These are phyloP conservation scores for Chionodraco myersi DNA, from an alignment of 2,113 vertebrate species.

Conservation along the genomic window DNA sequence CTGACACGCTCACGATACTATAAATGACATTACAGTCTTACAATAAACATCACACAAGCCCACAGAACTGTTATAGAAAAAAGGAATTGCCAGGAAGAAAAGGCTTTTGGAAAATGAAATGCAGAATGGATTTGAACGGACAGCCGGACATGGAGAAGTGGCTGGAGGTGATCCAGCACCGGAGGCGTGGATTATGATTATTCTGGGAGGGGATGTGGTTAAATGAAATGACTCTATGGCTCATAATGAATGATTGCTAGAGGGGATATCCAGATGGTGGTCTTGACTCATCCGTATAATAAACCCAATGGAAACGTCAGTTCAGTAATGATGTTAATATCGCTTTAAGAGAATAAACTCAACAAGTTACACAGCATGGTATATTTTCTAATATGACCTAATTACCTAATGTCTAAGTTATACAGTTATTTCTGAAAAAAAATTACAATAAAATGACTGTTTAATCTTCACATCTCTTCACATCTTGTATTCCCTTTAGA, in stretches of 20 bases:
- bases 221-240: conserved; percentile 26
- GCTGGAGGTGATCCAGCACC: conserved; percentile 56
- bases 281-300: conserved; percentile 32
- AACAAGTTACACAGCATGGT: too few relatives aligned
- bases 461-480: too few relatives aligned
- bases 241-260: conserved; percentile 52
- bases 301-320: conserved; percentile 23
- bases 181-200: conserved; percentile 46
- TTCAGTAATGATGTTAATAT: neutral
- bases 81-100: neutral
- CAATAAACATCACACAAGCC: neutral
- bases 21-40: neutral
- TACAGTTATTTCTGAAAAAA: too few relatives aligned
- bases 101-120: neutral
- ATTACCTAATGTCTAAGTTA: too few relatives aligned
- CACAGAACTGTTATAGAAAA: neutral
- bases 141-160: conserved; percentile 29
- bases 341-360: neutral
- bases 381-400: too few relatives aligned
- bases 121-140: conserved; percentile 50
- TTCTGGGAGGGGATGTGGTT: conserved; percentile 13
- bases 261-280: conserved; percentile 42
- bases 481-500: too few relatives aligned
- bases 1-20: neutral
- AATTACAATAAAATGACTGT: too few relatives aligned